Evolutionary conservation across 2,113 vertebrate genomes (phyloP), one percentile per base, ranked within the genome.

Genomic region (Prionailurus viverrinus): DNA sequence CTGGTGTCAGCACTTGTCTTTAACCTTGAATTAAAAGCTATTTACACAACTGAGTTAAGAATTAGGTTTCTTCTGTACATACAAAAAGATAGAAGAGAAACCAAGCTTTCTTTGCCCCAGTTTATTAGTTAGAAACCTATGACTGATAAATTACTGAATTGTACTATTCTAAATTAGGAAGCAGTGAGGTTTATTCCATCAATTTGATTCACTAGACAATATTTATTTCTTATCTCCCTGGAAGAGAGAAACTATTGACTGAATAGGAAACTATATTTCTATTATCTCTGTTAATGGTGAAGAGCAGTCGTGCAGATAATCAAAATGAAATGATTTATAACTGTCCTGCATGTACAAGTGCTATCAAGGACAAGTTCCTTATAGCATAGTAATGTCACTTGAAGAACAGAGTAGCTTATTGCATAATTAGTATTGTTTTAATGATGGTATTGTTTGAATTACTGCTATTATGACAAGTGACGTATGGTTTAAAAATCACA

Each of bases 261-360:
- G 66, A 94, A 29, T 87, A 78, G 90, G 65, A 97, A 91, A 7
- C 65, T 95, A 0, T 66, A 25, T 96, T 97, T 96, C 90, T 94
- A 12, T 98, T 94, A 82, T 88, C 65, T 96, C 63, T 95, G 79
- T 71, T 97, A 88, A 90, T 96, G 91, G 36, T 55, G 6, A 94
- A 87, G 65, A 90, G 76, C 92, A 93, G 11, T 85, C 76, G 63
- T 96, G 80, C 91, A 97, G 84, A 92, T 94, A 93, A 93, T 94
- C 69, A 95, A 63, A 97, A 80, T 89, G 69, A 89, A 96, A 78
- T 95, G 87, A 87, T 73, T 89, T 96, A 48, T 92, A 87, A 66
- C 83, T 95, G 45, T 76, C 48, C 13, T 65, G 27, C 65, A 83
- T 36, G 48, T 69, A 23, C 14, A 55, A 41, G 69, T 86, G 48